Percentiles rank a stretch among this genome's conserved stretches.
These are phyloP conservation scores for Oopsacas minuta DNA, from an alignment of 37 sponge, comb jelly and placozoan genomes.

Conservation along the genomic window DNA sequence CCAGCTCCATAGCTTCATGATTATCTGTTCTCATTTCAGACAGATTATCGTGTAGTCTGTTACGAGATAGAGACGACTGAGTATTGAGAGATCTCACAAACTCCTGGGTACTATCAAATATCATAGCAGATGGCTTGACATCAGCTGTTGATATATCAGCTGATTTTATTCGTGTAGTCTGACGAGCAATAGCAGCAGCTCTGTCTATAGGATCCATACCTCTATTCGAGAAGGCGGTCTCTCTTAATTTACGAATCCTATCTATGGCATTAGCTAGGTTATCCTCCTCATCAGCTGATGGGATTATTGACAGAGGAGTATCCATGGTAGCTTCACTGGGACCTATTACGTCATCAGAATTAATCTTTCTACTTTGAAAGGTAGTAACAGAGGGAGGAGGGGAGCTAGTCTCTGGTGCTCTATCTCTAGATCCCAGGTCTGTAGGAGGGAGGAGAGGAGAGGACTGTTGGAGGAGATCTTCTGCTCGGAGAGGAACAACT, in stretches of 20 bases:
- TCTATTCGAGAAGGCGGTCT: neutral
- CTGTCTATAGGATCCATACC: neutral
- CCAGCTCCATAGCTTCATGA: neutral
- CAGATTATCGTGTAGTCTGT: neutral
- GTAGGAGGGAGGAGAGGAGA: neutral
- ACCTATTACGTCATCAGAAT: neutral
- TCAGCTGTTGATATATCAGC: neutral
- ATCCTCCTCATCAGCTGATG: neutral
- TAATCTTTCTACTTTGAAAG: neutral
- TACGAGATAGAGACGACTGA: neutral
- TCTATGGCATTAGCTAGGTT: neutral
- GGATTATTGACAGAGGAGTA: neutral
- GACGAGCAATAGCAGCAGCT: neutral
- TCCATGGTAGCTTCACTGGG: neutral
- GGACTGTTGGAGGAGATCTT: neutral
- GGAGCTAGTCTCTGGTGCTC: neutral
- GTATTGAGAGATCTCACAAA: neutral
- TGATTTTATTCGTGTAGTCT: neutral
- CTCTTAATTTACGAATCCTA: neutral
- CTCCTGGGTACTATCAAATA: neutral
- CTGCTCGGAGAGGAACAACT: constrained; percentile 1
- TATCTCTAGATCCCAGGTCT: neutral
- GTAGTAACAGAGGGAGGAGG: neutral
- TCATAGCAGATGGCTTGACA: neutral
- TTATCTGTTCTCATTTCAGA: neutral